phyloP scores from a whole-genome alignment of 2,113 vertebrate species.

The Peucedramus taeniatus region DNA sequence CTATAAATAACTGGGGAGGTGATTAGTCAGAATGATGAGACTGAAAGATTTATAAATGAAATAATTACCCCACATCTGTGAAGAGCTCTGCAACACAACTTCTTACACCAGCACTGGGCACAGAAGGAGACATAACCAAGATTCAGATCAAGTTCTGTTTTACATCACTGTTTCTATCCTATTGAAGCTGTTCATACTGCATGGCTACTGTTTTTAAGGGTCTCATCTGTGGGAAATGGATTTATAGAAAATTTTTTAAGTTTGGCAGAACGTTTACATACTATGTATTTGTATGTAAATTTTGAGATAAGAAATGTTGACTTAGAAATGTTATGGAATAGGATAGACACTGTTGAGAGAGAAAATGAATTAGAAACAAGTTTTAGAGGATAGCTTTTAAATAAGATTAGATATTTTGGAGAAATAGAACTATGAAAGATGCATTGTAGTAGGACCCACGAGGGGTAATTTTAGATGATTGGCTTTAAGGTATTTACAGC shows the following conservation, averaged over 20 bases:
- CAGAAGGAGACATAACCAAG: not conserved
- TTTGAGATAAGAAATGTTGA: not conserved
- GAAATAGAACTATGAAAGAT: not conserved
- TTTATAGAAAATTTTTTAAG: not conserved
- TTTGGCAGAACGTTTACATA: not conserved
- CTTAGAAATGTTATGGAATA: not conserved
- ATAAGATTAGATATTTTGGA: not conserved
- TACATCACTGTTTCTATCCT: not conserved
- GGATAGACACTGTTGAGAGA: not conserved
- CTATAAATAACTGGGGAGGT: slow-evolving; percentile 50
- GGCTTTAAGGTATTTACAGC: not conserved
- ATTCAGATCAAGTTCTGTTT: not conserved
- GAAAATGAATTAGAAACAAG: not conserved
- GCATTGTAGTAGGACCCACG: not conserved
- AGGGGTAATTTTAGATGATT: not conserved
- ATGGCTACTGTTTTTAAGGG: not conserved
- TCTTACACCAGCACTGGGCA: not conserved
- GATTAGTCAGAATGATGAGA: not conserved
- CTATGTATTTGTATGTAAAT: not conserved
- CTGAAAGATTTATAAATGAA: slow-evolving; percentile 47
- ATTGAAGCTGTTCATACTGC: not conserved
- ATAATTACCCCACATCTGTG: slow-evolving; percentile 31
- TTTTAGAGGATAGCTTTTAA: not conserved
- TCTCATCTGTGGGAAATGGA: not conserved
- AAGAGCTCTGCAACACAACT: not conserved